Conservation (phyloP, 2,113 vertebrate species). For the Epinephelus lanceolatus region DNA sequence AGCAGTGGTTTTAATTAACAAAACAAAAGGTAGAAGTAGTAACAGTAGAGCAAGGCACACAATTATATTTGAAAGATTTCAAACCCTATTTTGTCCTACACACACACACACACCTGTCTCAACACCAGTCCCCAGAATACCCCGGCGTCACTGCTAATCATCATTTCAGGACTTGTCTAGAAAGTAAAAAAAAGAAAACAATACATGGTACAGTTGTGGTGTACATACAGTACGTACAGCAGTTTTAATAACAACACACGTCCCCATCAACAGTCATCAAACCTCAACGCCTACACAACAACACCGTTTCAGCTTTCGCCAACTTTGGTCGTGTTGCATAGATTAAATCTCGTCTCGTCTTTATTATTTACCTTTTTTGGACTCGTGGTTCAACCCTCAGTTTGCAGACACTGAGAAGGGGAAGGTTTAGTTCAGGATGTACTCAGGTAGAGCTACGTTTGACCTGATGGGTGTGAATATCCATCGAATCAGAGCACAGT, state of each 20-base stretch:
- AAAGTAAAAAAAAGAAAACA: slow-evolving; percentile 61
- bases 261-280: slow-evolving; percentile 81
- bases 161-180: slow-evolving; percentile 81
- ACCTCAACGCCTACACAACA: slow-evolving; percentile 85
- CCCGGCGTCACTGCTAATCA: slow-evolving; percentile 41
- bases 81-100: slow-evolving; percentile 63
- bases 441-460: neutral
- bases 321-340: slow-evolving; percentile 92
- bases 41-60: slow-evolving; percentile 95
- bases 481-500: neutral
- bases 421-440: neutral
- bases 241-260: slow-evolving; percentile 39
- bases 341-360: slow-evolving; percentile 68
- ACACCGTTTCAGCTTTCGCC: slow-evolving; percentile 86
- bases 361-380: neutral
- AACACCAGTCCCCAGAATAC: slow-evolving; percentile 61
- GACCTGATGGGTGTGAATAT: neutral
- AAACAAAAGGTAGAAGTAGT: slow-evolving; percentile 92
- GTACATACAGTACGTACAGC: slow-evolving; percentile 50
- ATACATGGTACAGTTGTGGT: slow-evolving; percentile 81
- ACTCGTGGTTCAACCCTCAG: neutral
- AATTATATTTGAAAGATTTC: slow-evolving; percentile 84
- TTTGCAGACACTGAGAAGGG: neutral
- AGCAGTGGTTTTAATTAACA: slow-evolving; percentile 89
- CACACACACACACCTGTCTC: slow-evolving; percentile 61